Evolutionary conservation across 1,140 invertebrate genomes (phyloP).

Genomic region (Panagrolaimus sp.): DNA sequence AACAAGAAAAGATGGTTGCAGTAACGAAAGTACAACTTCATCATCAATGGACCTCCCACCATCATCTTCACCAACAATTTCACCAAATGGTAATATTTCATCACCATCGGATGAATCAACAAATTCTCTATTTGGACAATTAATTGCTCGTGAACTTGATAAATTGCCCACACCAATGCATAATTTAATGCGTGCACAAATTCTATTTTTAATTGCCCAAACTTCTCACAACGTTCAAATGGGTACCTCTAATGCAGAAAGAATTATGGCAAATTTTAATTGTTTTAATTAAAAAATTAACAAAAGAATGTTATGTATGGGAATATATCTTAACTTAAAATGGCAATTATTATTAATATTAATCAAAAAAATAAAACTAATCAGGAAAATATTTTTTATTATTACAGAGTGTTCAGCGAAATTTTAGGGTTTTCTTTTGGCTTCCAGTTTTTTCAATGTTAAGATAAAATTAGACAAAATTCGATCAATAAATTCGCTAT

Average conservation of each 20-base stretch:
- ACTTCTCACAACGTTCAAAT: constrained; percentile 14
- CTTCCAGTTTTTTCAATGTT: no score
- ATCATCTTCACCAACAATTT: not conserved
- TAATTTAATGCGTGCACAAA: constrained; percentile 29
- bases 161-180: constrained; percentile 30
- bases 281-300: no score
- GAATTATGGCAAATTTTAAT: constrained; percentile 10
- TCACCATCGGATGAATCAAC: constrained; percentile 23
- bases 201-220: constrained; percentile 29
- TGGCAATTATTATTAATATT: no score
- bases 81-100: not conserved
- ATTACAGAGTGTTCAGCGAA: no score
- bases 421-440: no score
- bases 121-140: constrained; percentile 29
- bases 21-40: constrained; percentile 1
- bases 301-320: no score
- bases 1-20: not conserved
- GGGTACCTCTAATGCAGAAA: not conserved
- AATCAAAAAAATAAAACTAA: no score
- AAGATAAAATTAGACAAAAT: no score
- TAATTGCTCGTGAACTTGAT: constrained; percentile 31
- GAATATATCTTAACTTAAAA: no score
- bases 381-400: no score
- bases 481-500: no score
- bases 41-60: not conserved